Percentiles rank a stretch among this genome's conserved stretches.
Evolutionary conservation across 2,113 vertebrate genomes (phyloP).

Genomic region (Paraplagusia blochii): DNA sequence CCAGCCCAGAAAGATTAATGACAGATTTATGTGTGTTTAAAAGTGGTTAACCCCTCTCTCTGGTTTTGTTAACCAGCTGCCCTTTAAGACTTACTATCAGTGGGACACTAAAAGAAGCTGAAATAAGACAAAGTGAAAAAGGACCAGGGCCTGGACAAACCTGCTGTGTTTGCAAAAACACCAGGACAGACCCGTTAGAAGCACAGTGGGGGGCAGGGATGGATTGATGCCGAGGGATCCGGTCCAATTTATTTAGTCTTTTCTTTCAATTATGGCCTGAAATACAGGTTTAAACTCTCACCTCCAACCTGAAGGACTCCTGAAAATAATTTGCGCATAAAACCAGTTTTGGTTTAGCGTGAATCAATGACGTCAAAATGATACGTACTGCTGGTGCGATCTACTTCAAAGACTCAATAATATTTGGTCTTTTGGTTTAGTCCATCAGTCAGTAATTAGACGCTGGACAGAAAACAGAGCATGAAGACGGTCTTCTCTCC

Average conservation of each 20-base stretch:
- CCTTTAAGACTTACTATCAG: constrained; percentile 28
- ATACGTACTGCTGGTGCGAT: too few relatives aligned
- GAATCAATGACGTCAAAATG: too few relatives aligned
- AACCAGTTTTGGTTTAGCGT: too few relatives aligned
- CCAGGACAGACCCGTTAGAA: constrained; percentile 40
- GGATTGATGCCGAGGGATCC: constrained; percentile 23
- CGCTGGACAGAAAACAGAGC: too few relatives aligned
- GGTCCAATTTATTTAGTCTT: neutral
- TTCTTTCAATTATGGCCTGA: neutral
- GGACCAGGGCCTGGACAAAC: constrained; percentile 22
- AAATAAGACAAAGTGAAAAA: constrained; percentile 37
- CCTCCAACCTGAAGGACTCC: too few relatives aligned
- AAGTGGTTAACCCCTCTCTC: constrained; percentile 21
- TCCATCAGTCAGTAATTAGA: too few relatives aligned
- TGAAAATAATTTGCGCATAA: too few relatives aligned
- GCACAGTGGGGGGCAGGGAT: constrained; percentile 30
- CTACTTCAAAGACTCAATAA: too few relatives aligned
- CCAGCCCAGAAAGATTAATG: constrained; percentile 36
- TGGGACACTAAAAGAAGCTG: constrained; percentile 37
- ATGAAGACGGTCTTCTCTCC: too few relatives aligned
- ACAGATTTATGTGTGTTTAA: constrained; percentile 33
- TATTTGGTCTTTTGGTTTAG: too few relatives aligned
- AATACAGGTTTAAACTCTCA: constrained; percentile 1
- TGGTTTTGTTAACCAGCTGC: constrained; percentile 29
- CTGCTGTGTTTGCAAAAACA: constrained; percentile 45